Base-by-base conservation (phyloP, 2,797 vertebrate genomes). In the Podarcis siculus region DNA sequence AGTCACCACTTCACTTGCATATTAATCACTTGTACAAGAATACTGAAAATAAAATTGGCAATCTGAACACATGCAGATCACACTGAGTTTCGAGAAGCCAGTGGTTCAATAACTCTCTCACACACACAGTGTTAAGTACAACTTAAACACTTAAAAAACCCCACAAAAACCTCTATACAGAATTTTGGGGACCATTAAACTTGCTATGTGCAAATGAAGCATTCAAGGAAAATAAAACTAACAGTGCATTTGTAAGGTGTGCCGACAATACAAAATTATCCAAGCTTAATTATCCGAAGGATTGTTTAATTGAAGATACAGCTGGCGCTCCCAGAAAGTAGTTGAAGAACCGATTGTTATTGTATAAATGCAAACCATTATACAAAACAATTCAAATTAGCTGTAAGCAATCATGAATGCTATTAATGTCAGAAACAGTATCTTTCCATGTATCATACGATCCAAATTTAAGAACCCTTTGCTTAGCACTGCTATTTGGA, bases 201-300 rank as follows among this genome's bases (percentile, higher is more conserved):
- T 35, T 89, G 17, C 58, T 64, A 73, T 30, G 13, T 89, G 39
- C 23, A 81, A 85, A 49, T 80, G 66, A 81, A 85, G 25, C 71
- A 76, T 66, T 85, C 39, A 37, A 75, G 77, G 61, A 79, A 84
- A 71, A 84, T 80, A 89, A 85, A 79, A 45, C 69, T 27, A 82
- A 73, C 37, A 76, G 79, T 15, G 39, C 25, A 55, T 19, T 79
- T 84, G 82, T 17, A 89, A 89, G 61, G 85, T 86, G 32, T 86
- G 64, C 72, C 37, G 61, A 39, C 71, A 75, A 89, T 76, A 77
- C 72, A 89, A 69, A 82, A 89, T 86, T 81, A 76, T 55, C 15
- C 27, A 67, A 37, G 83, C 83, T 79, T 85, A 80, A 85, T 85
- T 67, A 85, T 49, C 55, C n/a, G 76, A 78, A 79, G 49, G 55